phyloP scores from a whole-genome alignment of 2,797 vertebrate species.

The Otolemur crassicaudatus region DNA sequence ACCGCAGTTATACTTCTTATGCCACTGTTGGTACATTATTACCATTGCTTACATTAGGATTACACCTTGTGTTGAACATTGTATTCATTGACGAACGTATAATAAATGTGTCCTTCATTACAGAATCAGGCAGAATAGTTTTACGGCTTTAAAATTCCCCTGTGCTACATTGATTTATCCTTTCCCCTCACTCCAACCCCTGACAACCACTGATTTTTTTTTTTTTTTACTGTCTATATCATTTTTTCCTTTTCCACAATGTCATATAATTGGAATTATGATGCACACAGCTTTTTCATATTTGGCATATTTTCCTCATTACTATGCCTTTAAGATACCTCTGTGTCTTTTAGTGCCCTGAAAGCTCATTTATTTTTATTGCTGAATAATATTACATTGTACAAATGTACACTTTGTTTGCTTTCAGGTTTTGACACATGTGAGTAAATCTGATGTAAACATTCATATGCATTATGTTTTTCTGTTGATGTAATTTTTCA shows the following conservation, averaged over 20 bases:
- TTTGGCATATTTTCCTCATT: neutral
- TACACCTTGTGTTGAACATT: neutral
- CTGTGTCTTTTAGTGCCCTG: neutral
- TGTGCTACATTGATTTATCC: rapidly evolving
- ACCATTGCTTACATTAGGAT: neutral
- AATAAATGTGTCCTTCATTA: neutral
- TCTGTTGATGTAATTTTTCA: neutral
- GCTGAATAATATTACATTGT: neutral
- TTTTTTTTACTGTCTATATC: neutral
- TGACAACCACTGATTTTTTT: too few relatives aligned
- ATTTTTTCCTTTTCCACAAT: neutral
- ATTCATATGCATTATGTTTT: neutral
- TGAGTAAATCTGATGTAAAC: neutral
- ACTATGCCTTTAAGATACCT: neutral
- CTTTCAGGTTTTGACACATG: neutral
- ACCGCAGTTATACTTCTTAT: neutral
- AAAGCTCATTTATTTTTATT: neutral
- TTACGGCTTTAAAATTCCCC: neutral
- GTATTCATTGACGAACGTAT: neutral
- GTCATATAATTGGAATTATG: neutral
- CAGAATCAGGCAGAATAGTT: neutral
- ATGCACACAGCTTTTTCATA: neutral
- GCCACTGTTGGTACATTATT: neutral
- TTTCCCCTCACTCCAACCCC: neutral
- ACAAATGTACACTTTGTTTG: neutral